Base-by-base conservation (phyloP, 2,797 vertebrate species). In the Parauchenoglanis punctatus region DNA sequence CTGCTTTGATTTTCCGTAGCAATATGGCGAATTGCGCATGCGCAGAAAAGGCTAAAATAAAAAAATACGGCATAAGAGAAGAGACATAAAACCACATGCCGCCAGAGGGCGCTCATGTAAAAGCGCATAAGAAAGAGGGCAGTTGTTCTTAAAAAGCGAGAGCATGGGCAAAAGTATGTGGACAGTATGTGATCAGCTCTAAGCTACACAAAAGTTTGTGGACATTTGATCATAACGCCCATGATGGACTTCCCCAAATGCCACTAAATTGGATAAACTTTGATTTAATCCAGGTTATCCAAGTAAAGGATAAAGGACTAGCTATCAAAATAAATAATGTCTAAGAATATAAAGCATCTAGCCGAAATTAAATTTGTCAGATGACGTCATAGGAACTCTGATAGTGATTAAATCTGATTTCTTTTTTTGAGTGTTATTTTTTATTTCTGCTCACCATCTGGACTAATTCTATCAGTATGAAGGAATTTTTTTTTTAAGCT, bases 11-110 rank as follows among this genome's bases (percentile, higher is more conserved):
- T 86, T 81, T 78, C 40, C 81, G 25, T 44, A 61, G 83, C 77
- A 88, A 90, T 88, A 91, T 91, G 90, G 89, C 86, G 90, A 86
- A 10, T 17, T 25, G 84, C 89, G 91, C 91, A 83, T 92, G 91
- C 88, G 88, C 85, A 73, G 1, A 75, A n/a, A 52, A 18, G 13
- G 20, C 49, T 56, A 0, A 6, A 25, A 49, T n/a, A 18, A 52
- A 23, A 10, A 18, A 58, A 12, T 25, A 13, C 7, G 3, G 15
- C 4, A 28, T 44, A 25, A 52, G 46, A 2, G 6, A 61, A 13
- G 12, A 7, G 35, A n/a, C 20, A 44, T 81, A 44, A 61, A 25
- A n/a, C 5, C 44, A 2, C 15, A 1, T 7, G 4, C 63, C 85
- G 68, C 63, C 65, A 86, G 88, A 88, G 46, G 70, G n/a, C 68